Evolutionary conservation across 1,140 invertebrate species (phyloP).

Genomic region (Palaemon carinicauda): DNA sequence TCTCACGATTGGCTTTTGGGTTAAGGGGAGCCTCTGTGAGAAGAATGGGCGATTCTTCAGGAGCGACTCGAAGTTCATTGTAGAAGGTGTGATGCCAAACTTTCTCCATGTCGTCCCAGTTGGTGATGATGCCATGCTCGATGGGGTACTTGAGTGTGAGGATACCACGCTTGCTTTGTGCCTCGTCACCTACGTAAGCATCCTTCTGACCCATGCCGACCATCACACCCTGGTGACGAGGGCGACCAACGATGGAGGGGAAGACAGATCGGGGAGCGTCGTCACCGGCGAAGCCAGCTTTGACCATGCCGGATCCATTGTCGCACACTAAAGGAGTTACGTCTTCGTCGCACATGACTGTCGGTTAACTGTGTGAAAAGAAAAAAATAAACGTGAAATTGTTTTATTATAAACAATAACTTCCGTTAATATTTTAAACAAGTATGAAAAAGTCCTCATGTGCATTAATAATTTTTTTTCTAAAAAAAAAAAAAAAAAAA

Average conservation of each 20-base stretch:
- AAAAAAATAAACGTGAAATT: background rate
- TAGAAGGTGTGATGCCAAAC: conserved; percentile 97
- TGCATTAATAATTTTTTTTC: too few species aligned
- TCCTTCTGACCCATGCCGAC: conserved; percentile 95
- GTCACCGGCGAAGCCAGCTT: conserved; percentile 74
- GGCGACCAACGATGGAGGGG: conserved; percentile 73
- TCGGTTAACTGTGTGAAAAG: background rate
- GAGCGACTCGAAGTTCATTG: conserved; percentile 72
- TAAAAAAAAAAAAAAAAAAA: too few species aligned
- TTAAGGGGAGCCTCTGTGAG: conserved; percentile 89
- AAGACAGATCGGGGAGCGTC: conserved; percentile 75
- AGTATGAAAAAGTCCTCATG: too few species aligned
- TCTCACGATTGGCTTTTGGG: conserved; percentile 87
- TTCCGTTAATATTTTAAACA: too few species aligned
- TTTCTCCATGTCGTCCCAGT: conserved; percentile 98
- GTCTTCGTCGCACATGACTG: conserved; percentile 14
- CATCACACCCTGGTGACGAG: conserved; percentile 77
- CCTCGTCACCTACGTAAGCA: conserved; percentile 89
- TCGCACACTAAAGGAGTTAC: conserved; percentile 72
- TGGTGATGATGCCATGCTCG: conserved; percentile 94
- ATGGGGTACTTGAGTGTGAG: conserved; percentile 92
- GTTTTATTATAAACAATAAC: background rate
- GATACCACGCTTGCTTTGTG: conserved; percentile 90
- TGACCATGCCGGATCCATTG: conserved; percentile 60
- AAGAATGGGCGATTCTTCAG: conserved; percentile 64